phyloP scores from a whole-genome alignment of 2,888 invertebrate genomes.

The Melieria crassipennis region DNA sequence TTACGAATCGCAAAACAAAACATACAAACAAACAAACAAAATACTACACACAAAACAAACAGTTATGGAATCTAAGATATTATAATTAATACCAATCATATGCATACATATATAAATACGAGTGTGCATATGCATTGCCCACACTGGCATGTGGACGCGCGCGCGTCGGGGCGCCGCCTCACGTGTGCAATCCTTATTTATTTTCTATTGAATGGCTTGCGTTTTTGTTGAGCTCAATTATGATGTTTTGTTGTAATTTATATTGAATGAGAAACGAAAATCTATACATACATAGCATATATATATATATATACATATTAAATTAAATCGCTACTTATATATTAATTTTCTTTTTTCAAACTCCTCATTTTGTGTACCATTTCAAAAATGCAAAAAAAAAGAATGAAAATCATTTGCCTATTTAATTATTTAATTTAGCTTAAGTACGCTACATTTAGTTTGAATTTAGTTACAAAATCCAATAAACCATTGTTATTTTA shows the following conservation, averaged over 20 bases:
- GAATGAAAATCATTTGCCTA: background rate
- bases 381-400: background rate
- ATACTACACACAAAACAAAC: no score
- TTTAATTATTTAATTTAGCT: background rate
- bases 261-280: conserved; percentile 18
- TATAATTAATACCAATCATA: conserved; percentile 42
- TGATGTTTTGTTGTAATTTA: conserved; percentile 31
- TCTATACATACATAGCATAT: background rate
- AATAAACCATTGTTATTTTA: conserved; percentile 20
- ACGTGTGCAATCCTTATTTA: conserved; percentile 40
- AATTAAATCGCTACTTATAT: conserved; percentile 1
- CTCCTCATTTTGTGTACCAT: background rate
- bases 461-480: conserved; percentile 9
- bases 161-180: conserved; percentile 13
- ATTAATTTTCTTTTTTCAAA: background rate
- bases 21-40: no score
- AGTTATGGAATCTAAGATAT: no score
- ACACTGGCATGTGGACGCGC: no score
- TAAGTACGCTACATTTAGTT: conserved; percentile 10
- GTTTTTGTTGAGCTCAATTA: conserved; percentile 64
- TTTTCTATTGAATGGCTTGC: conserved; percentile 55
- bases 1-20: no score
- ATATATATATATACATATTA: background rate
- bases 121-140: background rate
- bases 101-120: conserved; percentile 24